Evolutionary conservation across 2,113 vertebrate genomes (phyloP).

Genomic region (Cyanoderma ruficeps): DNA sequence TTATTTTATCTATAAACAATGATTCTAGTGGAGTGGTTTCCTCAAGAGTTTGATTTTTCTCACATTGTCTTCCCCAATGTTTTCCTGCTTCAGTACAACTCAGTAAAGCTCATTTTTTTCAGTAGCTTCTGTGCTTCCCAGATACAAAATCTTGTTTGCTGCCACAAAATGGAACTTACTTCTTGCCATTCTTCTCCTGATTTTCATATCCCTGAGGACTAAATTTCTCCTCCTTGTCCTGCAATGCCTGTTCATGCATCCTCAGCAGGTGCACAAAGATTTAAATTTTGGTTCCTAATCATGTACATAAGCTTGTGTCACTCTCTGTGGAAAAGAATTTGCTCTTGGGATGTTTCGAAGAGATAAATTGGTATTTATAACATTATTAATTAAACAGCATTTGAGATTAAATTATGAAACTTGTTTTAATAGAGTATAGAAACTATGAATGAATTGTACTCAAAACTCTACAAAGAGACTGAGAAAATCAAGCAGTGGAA

Average conservation of each 20-base stretch:
- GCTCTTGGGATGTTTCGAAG: background rate
- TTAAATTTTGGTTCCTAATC: background rate
- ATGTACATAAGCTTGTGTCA: background rate
- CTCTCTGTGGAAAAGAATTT: background rate
- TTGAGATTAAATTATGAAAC: slow-evolving; percentile 24
- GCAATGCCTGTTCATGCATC: background rate
- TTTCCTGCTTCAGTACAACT: slow-evolving; percentile 1
- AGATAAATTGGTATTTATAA: background rate
- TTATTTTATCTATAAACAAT: background rate
- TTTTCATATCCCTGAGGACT: background rate
- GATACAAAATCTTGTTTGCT: background rate
- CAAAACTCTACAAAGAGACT: slow-evolving; percentile 83
- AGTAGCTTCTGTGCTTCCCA: background rate
- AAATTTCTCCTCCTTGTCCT: background rate
- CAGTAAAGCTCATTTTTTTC: background rate
- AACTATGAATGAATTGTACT: slow-evolving; percentile 80
- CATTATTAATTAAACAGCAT: background rate
- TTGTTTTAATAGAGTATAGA: slow-evolving; percentile 72
- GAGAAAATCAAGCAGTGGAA: slow-evolving; percentile 92
- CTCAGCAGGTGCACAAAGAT: background rate
- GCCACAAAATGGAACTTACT: background rate
- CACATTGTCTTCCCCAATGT: background rate
- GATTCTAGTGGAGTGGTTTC: background rate
- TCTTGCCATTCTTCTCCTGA: background rate
- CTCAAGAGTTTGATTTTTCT: background rate